Conservation (phyloP, 2,113 vertebrate genomes). For the Pardalotus punctatus region DNA sequence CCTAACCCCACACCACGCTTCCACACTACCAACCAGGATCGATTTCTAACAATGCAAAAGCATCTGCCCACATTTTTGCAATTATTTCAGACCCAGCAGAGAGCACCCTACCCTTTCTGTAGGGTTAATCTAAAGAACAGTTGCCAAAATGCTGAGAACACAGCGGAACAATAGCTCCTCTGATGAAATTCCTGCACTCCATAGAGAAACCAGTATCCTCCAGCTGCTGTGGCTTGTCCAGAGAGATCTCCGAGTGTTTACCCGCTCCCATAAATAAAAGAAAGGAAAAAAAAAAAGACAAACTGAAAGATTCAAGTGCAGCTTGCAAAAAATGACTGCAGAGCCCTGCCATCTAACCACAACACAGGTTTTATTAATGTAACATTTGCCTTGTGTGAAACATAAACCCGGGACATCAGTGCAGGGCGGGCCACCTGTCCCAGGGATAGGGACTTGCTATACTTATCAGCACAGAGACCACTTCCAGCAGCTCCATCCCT, state of each 20-base stretch:
- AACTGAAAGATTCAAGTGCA: neutral
- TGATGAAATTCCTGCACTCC: conserved; percentile 60
- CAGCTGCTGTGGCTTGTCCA: conserved; percentile 56
- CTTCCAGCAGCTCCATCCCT: conserved; percentile 55
- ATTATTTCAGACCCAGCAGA: neutral
- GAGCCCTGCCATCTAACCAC: neutral
- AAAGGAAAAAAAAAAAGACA: neutral
- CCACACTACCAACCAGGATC: neutral
- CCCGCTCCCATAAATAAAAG: neutral
- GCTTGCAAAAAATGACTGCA: neutral
- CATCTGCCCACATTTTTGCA: conserved; percentile 43
- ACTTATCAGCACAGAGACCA: neutral
- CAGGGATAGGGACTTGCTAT: accelerated
- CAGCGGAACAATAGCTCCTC: conserved; percentile 53
- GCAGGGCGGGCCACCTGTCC: conserved; percentile 51
- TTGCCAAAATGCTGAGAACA: conserved; percentile 64
- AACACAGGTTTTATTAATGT: conserved; percentile 1
- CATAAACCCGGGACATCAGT: neutral
- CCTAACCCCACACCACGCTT: neutral
- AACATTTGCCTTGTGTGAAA: neutral
- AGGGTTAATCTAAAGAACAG: conserved; percentile 66
- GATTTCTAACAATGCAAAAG: conserved; percentile 21
- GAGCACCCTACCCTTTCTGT: conserved; percentile 42
- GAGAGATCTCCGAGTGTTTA: neutral
- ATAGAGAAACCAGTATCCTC: conserved; percentile 55